Percentiles rank a stretch among this genome's conserved stretches.
Evolutionary conservation across 2,113 vertebrate genomes (phyloP).

Genomic region (Mastomys natalensis): DNA sequence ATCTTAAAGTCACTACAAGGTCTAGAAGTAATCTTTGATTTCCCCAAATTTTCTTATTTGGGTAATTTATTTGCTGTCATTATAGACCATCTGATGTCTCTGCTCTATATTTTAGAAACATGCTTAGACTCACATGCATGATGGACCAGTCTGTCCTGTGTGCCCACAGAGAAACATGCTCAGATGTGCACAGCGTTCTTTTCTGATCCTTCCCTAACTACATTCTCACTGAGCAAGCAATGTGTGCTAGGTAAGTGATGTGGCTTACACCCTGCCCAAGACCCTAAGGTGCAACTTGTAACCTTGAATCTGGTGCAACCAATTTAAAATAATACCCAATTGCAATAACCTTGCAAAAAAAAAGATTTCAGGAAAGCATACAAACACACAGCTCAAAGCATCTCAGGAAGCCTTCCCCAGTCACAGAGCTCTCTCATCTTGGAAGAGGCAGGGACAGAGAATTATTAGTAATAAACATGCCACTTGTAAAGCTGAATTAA

Average conservation of each 20-base stretch:
- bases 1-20: conserved; percentile 17
- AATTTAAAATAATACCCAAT: conserved; percentile 28
- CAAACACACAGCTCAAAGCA: conserved; percentile 17
- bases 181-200: not conserved
- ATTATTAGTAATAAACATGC: not conserved
- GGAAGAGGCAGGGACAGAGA: not conserved
- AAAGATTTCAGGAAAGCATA: conserved; percentile 39
- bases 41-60: conserved; percentile 57
- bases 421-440: not conserved
- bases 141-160: not conserved
- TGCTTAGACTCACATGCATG: conserved; percentile 35
- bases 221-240: conserved; percentile 79
- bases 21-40: conserved; percentile 67
- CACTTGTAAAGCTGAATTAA: not conserved
- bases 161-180: conserved; percentile 4
- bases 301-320: conserved; percentile 78
- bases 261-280: conserved; percentile 65
- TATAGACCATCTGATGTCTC: conserved; percentile 39
- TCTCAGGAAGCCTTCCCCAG: not conserved
- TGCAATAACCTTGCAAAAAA: conserved; percentile 50
- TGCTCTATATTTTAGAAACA: conserved; percentile 50
- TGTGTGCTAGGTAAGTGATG: conserved; percentile 52
- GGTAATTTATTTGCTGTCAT: conserved; percentile 25
- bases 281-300: conserved; percentile 77
- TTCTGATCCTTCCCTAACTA: conserved; percentile 67